Evolutionary conservation across 2,113 vertebrate species (phyloP).

Genomic region (Mastomys coucha): DNA sequence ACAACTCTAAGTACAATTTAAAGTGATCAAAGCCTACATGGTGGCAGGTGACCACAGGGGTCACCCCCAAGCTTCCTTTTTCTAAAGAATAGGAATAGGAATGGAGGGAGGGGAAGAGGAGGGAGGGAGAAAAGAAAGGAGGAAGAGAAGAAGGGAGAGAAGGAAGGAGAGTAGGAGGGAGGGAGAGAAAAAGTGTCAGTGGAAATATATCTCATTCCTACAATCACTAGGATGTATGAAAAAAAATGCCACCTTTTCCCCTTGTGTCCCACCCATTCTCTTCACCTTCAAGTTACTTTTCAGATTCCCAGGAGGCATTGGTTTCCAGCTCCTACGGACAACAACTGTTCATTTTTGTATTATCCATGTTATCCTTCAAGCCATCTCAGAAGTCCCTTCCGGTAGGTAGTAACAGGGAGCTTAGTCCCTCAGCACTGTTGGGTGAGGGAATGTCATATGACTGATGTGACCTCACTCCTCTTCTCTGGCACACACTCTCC

Average conservation of each 20-base stretch:
- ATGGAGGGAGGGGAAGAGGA: background rate
- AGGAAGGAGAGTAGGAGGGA: no score
- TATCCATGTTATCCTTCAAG: background rate
- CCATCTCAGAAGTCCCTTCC: background rate
- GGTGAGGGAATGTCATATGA: background rate
- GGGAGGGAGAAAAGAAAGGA: background rate
- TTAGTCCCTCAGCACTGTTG: background rate
- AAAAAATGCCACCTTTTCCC: background rate
- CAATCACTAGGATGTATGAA: background rate
- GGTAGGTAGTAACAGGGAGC: background rate
- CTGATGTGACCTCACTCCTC: background rate
- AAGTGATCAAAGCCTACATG: background rate
- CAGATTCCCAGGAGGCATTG: background rate
- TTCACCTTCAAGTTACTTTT: background rate
- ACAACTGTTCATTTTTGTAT: background rate
- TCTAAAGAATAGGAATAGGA: background rate
- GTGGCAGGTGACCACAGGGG: background rate
- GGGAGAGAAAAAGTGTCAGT: no score
- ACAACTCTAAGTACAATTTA: background rate
- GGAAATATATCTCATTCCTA: background rate
- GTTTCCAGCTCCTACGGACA: background rate
- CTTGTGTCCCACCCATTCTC: background rate
- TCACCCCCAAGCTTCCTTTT: background rate
- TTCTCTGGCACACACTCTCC: background rate
- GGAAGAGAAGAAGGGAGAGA: rapidly evolving